These are phyloP conservation scores for Olivierus martensii DNA, from an alignment of 1,140 invertebrate species.

Conservation along the genomic window DNA sequence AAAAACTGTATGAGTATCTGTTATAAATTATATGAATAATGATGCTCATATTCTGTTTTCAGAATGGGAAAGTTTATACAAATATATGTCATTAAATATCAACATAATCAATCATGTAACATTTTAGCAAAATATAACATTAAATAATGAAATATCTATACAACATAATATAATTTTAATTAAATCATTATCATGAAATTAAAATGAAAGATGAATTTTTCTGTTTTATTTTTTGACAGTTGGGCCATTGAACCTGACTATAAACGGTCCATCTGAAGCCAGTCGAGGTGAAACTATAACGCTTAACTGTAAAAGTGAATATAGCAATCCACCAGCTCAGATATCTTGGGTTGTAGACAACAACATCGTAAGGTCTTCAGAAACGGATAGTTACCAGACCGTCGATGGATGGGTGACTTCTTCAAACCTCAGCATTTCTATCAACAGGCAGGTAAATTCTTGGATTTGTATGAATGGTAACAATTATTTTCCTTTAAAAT, in stretches of 20 bases:
- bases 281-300: conserved; percentile 60
- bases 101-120: too few relatives aligned
- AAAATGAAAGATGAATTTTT: too few relatives aligned
- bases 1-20: too few relatives aligned
- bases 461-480: background rate
- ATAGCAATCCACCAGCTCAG: conserved; percentile 77
- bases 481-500: too few relatives aligned
- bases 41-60: too few relatives aligned
- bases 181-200: too few relatives aligned
- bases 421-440: conserved; percentile 66
- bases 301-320: conserved; percentile 67
- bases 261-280: conserved; percentile 70
- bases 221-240: conserved; percentile 47
- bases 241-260: conserved; percentile 68
- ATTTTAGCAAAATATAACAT: too few relatives aligned
- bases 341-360: conserved; percentile 78
- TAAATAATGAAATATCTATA: too few relatives aligned
- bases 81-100: too few relatives aligned
- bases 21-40: too few relatives aligned
- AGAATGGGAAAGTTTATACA: too few relatives aligned
- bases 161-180: too few relatives aligned
- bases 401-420: conserved; percentile 72
- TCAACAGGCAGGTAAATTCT: conserved; percentile 31
- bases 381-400: conserved; percentile 26
- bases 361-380: conserved; percentile 12